phyloP scores from a whole-genome alignment of 2,113 vertebrate genomes.

The Strix aluco region DNA sequence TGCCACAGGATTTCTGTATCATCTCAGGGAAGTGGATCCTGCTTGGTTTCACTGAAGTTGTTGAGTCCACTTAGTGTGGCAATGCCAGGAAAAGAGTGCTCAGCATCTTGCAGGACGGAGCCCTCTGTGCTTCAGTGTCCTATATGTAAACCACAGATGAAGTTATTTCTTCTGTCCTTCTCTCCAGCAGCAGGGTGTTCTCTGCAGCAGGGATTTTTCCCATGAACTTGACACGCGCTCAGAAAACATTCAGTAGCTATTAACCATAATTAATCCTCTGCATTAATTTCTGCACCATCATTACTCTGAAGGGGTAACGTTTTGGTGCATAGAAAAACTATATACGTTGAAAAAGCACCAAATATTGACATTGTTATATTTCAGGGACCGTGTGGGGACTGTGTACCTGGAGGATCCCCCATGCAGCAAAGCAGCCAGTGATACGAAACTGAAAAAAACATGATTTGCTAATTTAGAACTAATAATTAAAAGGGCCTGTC shows the following conservation, averaged over 20 bases:
- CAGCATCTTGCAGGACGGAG: neutral
- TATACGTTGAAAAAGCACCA: neutral
- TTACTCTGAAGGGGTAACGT: neutral
- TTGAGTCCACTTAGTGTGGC: neutral
- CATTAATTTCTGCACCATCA: neutral
- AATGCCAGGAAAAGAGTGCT: neutral
- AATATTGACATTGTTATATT: neutral
- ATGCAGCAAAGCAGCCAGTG: neutral
- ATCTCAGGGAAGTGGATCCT: neutral
- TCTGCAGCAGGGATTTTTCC: neutral
- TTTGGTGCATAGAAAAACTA: neutral
- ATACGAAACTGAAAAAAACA: conserved; percentile 19
- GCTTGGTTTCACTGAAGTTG: neutral
- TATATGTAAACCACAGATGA: neutral
- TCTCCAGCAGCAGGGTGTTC: neutral
- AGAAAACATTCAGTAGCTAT: neutral
- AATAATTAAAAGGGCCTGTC: conserved; percentile 64
- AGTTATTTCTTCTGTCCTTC: neutral
- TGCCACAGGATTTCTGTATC: neutral
- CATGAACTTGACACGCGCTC: fast-evolving
- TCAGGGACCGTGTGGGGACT: neutral
- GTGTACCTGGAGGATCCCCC: neutral
- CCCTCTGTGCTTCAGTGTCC: neutral
- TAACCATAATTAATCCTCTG: neutral
- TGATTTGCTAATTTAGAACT: conserved; percentile 65